These are phyloP conservation scores for Athalia cordata DNA, from an alignment of 2,888 invertebrate genomes.

Conservation along the genomic window DNA sequence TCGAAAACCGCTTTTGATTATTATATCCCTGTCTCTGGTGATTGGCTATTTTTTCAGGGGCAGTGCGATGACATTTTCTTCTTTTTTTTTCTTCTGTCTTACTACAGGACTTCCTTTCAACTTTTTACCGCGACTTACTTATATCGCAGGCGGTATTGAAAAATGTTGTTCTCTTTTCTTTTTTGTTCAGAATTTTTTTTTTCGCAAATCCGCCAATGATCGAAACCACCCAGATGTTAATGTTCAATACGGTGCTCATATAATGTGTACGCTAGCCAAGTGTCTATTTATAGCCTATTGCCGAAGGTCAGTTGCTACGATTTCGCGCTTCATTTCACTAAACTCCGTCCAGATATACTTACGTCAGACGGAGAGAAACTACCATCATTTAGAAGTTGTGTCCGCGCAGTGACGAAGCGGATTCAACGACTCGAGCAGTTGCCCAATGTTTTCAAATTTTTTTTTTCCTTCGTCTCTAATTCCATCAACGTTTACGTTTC, in stretches of 20 bases:
- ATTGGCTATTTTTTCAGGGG: too few species aligned
- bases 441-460: background rate
- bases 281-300: slow-evolving; percentile 20
- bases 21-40: too few species aligned
- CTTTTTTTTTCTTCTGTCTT: too few species aligned
- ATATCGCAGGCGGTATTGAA: too few species aligned
- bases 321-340: slow-evolving; percentile 17
- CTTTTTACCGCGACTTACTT: too few species aligned
- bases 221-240: background rate
- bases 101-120: too few species aligned
- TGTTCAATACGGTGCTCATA: background rate
- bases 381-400: background rate
- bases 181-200: too few species aligned
- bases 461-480: too few species aligned
- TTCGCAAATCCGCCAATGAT: background rate
- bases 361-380: background rate
- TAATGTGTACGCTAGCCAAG: background rate
- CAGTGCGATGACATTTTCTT: too few species aligned
- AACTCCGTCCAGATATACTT: background rate
- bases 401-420: background rate
- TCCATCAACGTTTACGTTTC: too few species aligned
- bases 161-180: too few species aligned
- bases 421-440: background rate
- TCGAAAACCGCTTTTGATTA: too few species aligned
- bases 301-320: slow-evolving; percentile 37